A percentile compares a stretch with the other conserved stretches of the same genome.
Evolutionary conservation across 2,113 vertebrate genomes (phyloP).

Genomic region (Redunca redunca): DNA sequence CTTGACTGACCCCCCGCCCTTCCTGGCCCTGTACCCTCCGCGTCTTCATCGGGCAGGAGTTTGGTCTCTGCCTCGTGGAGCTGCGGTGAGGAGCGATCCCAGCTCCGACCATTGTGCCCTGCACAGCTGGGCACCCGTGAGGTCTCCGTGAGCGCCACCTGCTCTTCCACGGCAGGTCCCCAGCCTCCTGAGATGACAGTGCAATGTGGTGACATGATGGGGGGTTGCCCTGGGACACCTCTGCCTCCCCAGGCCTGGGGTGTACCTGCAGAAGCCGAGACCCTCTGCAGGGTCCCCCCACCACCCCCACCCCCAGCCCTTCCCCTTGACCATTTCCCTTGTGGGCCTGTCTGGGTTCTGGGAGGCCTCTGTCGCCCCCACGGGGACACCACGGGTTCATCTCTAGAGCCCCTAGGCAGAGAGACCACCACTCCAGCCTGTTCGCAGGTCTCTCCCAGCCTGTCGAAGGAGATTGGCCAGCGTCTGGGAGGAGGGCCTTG

Average conservation of each 20-base stretch:
- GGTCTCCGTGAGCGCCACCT: fast-evolving
- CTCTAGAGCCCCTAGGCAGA: neutral
- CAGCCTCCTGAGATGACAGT: fast-evolving
- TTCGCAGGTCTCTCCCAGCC: neutral
- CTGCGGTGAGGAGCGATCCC: fast-evolving
- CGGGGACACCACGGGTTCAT: too few relatives aligned
- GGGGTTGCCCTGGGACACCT: neutral
- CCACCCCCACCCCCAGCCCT: too few relatives aligned
- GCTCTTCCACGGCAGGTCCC: fast-evolving
- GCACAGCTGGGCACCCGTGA: fast-evolving
- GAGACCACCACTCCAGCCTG: neutral
- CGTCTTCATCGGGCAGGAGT: fast-evolving
- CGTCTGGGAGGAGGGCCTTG: fast-evolving
- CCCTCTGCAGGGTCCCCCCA: neutral
- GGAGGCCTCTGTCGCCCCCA: fast-evolving
- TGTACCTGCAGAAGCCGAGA: neutral
- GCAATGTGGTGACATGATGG: neutral
- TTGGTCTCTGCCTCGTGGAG: too few relatives aligned
- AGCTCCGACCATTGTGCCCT: fast-evolving
- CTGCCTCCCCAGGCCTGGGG: too few relatives aligned
- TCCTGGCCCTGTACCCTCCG: fast-evolving
- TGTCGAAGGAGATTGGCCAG: neutral
- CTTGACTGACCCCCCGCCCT: fast-evolving
- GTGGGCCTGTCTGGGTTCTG: neutral
- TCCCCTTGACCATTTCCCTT: neutral